Evolutionary conservation across 1,140 invertebrate genomes (phyloP).

Genomic region (Drosophila bocqueti): DNA sequence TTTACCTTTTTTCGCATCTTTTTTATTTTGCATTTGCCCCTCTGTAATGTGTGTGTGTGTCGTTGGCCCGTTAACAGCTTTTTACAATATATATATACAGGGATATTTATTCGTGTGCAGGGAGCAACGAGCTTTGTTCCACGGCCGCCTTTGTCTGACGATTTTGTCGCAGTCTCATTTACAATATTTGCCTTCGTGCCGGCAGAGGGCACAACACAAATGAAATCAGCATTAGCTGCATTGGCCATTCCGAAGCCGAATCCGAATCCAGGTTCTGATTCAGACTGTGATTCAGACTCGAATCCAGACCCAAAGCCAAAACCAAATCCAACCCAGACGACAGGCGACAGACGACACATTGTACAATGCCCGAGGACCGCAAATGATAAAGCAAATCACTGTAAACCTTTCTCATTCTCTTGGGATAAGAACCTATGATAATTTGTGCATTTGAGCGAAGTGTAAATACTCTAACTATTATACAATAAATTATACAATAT

Average conservation of each 20-base stretch:
- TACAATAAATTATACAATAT: neutral
- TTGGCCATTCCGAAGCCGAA: slow-evolving; percentile 37
- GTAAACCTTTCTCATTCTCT: slow-evolving; percentile 26
- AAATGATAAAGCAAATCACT: slow-evolving; percentile 72
- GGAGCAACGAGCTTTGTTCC: slow-evolving; percentile 41
- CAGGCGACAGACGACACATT: slow-evolving; percentile 41
- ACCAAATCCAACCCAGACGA: slow-evolving; percentile 30
- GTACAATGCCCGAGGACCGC: slow-evolving; percentile 56
- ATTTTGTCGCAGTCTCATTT: slow-evolving; percentile 79
- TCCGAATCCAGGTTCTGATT: slow-evolving; percentile 6
- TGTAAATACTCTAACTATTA: slow-evolving; percentile 11
- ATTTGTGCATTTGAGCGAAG: neutral
- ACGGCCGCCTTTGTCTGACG: slow-evolving; percentile 65
- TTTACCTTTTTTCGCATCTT: slow-evolving; percentile 39
- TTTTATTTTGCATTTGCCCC: slow-evolving; percentile 10
- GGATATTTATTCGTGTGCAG: slow-evolving; percentile 32
- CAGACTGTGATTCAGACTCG: slow-evolving; percentile 7
- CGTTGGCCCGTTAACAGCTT: slow-evolving; percentile 60
- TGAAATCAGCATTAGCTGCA: slow-evolving; percentile 74
- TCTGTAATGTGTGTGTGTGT: too few relatives aligned
- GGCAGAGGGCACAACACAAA: slow-evolving; percentile 58
- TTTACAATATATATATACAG: slow-evolving; percentile 38
- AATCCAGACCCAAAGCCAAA: slow-evolving; percentile 14
- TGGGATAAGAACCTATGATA: neutral
- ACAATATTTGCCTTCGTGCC: slow-evolving; percentile 69